Evolutionary conservation across 2,113 vertebrate species (phyloP).

Genomic region (Orientallactaga bullata): DNA sequence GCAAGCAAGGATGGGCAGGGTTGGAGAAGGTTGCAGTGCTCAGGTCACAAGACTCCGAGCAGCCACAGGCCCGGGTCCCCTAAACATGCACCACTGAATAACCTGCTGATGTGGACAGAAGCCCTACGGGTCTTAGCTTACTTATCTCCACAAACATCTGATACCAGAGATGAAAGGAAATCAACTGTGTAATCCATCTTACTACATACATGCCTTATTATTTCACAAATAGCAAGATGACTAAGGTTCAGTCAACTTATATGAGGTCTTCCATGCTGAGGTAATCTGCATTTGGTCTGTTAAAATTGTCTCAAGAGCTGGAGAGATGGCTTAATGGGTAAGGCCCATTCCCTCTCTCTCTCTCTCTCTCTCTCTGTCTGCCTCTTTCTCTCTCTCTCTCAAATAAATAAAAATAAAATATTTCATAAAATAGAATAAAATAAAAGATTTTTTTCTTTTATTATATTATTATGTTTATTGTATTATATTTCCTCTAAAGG

Average conservation of each 20-base stretch:
- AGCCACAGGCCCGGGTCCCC: too few relatives aligned
- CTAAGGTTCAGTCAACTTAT: not conserved
- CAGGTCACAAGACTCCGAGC: accelerated
- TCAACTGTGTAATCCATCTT: accelerated
- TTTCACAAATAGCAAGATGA: not conserved
- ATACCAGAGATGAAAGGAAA: not conserved
- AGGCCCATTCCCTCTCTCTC: not conserved
- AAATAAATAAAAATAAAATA: too few relatives aligned
- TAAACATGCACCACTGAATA: not conserved
- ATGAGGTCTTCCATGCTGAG: not conserved
- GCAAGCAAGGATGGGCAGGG: accelerated
- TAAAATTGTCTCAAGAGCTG: not conserved
- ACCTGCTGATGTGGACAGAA: not conserved
- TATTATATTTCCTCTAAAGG: slow-evolving; percentile 7
- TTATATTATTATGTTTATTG: not conserved
- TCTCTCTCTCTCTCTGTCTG: not conserved
- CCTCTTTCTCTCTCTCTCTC: not conserved
- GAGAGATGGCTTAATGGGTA: too few relatives aligned
- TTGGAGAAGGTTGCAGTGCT: accelerated
- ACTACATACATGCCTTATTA: too few relatives aligned
- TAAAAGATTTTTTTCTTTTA: not conserved
- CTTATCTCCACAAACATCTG: not conserved
- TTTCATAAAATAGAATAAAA: too few relatives aligned
- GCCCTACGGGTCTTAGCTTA: not conserved
- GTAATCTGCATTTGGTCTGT: not conserved